Evolutionary conservation across 2,113 vertebrate species (phyloP), one percentile per base, ranked within the genome.

Genomic region (Bufo gargarizans): DNA sequence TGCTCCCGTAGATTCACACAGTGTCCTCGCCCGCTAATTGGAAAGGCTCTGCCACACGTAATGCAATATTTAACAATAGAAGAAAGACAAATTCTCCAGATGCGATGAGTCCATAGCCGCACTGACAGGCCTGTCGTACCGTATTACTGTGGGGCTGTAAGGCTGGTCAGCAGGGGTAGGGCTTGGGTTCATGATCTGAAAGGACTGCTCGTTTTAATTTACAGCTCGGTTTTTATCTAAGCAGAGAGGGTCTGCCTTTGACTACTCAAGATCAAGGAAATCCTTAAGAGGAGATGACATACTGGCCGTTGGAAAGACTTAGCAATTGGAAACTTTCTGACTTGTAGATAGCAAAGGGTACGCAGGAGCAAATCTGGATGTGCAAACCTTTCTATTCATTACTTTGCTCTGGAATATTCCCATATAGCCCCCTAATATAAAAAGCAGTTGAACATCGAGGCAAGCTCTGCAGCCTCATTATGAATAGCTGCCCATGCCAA

Each of bases 41-140:
- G 87, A 84, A 77, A 89, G 82, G 58, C 74, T 78, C n/a, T 53
- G 72, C 87, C 69, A 33, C 50, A 77, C 22, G 16, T 78, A 84
- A 84, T 89, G 11, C 71, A 84, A 89, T 84, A 89, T 89, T 89
- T 89, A 84, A 58, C 74, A 89, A 77, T 82, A 78, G 72, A 84
- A 89, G 81, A 89, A 89, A 84, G 59, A 69, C 59, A 22, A 89
- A 78, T 56, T 9, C 61, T 45, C 58, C 4, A 22, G 4, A 78
- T 77, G n/a, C 49, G 47, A 43, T 13, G 2, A 78, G 72, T 58
- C 81, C 14, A 56, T 78, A 69, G 17, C 33, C 22, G 78, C 55
- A 47, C 72, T 69, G 87, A 84, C 82, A 89, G 74, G 58, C 13
- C 87, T 84, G 87, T 78, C 87, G 45, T 33, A 49, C 11, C 19